These are phyloP conservation scores for Cygnus atratus DNA, from an alignment of 2,113 vertebrate species.

Conservation along the genomic window DNA sequence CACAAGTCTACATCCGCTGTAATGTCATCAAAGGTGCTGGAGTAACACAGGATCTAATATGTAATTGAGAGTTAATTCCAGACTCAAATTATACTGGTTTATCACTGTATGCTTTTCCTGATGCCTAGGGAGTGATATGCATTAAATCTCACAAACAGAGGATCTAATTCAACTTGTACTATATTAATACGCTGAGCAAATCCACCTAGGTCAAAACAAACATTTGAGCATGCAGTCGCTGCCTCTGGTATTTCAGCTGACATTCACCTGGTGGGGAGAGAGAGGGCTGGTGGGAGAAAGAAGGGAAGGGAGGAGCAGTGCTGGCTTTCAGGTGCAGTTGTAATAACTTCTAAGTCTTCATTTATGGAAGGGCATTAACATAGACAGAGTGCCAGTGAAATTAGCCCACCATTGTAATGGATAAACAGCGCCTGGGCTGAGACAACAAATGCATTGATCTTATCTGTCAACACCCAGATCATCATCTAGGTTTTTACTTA, in stretches of 20 bases:
- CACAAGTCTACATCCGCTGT: background rate
- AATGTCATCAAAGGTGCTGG: background rate
- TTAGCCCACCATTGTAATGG: background rate
- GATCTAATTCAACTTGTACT: accelerated
- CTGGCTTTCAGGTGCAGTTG: background rate
- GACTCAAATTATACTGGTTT: background rate
- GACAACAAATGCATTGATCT: slow-evolving; percentile 32
- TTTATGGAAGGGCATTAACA: background rate
- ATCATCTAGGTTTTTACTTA: slow-evolving; percentile 19
- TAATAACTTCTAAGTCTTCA: background rate
- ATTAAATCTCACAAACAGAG: background rate
- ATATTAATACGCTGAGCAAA: background rate
- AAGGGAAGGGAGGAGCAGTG: background rate
- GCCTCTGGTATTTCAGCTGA: background rate
- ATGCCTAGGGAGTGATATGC: background rate
- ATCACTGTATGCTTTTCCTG: background rate
- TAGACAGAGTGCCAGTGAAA: background rate
- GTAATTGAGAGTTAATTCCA: background rate
- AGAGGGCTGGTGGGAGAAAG: background rate
- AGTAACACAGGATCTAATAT: background rate
- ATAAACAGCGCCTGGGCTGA: background rate
- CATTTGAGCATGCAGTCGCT: background rate
- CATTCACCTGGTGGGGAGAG: background rate
- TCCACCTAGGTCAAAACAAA: background rate
- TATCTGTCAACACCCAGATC: slow-evolving; percentile 44